Conservation (phyloP, 2,797 vertebrate species). For the Channa striata region DNA sequence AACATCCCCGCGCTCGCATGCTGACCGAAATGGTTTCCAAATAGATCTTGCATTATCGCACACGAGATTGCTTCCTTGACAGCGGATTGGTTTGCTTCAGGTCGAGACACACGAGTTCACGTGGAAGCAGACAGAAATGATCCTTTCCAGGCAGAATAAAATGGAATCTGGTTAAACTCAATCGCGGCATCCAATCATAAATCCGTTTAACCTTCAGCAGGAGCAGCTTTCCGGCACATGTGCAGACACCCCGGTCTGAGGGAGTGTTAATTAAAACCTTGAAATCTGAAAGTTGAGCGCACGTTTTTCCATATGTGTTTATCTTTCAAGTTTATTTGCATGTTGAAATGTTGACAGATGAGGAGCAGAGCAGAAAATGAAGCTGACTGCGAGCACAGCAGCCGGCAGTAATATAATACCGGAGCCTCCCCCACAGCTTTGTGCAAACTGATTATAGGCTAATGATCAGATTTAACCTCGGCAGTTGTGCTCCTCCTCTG, state of each 20-base stretch:
- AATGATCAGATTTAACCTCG: conserved; percentile 37
- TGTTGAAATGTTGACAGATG: background rate
- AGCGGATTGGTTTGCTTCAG: conserved; percentile 11
- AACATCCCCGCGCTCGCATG: conserved; percentile 9
- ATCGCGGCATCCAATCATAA: conserved; percentile 9
- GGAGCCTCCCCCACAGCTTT: conserved; percentile 6
- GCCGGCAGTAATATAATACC: conserved; percentile 9
- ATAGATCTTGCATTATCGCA: too few species aligned
- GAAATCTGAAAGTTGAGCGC: background rate
- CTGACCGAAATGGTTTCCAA: too few species aligned
- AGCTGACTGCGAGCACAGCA: conserved; percentile 4
- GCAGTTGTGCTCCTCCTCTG: conserved; percentile 6
- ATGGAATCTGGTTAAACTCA: conserved; percentile 1
- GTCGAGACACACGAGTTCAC: conserved; percentile 2
- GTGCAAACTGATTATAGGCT: conserved; percentile 19
- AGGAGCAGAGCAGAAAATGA: conserved; percentile 1
- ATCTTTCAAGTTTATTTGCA: background rate
- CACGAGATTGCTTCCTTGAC: conserved; percentile 15
- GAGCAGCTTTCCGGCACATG: background rate
- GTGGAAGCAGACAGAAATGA: background rate
- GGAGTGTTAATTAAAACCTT: background rate
- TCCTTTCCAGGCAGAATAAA: background rate
- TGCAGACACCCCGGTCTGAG: background rate
- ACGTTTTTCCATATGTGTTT: background rate
- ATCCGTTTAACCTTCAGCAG: conserved; percentile 1